Percentiles rank a stretch among this genome's conserved stretches.
phyloP scores from a whole-genome alignment of 2,113 vertebrate genomes.

The Parotia lawesii region DNA sequence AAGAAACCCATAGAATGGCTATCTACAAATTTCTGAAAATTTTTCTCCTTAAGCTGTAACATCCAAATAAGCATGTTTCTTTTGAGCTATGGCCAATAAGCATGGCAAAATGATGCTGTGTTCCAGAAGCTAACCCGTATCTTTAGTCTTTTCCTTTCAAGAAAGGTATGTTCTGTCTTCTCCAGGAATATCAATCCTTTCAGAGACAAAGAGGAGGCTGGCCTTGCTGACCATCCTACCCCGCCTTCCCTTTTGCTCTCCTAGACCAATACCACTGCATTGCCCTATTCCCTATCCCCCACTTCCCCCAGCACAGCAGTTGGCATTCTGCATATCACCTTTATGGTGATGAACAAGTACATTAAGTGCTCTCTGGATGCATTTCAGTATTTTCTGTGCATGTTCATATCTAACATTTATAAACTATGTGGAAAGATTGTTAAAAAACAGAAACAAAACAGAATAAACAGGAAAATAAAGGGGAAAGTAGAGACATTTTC shows the following conservation, averaged over 20 bases:
- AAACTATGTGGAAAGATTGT: background rate
- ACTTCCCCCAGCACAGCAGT: background rate
- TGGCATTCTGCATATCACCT: background rate
- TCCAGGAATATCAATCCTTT: background rate
- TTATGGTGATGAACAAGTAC: background rate
- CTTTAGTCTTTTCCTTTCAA: background rate
- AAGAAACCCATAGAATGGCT: background rate
- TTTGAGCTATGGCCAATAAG: background rate
- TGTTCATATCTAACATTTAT: background rate
- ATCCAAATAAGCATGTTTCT: background rate
- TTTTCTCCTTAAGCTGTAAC: background rate
- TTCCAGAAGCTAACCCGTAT: background rate
- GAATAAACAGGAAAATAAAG: background rate
- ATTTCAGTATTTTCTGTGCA: background rate
- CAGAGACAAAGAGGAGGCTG: background rate
- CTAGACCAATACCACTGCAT: fast-evolving
- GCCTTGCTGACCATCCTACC: background rate
- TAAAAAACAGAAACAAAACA: background rate
- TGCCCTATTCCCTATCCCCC: too few relatives aligned
- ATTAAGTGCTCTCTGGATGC: background rate
- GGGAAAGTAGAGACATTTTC: background rate
- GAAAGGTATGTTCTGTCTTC: background rate
- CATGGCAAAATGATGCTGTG: background rate
- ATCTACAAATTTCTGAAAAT: background rate
- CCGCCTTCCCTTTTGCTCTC: background rate